Evolutionary conservation across 92 coral and sea anemone genomes (phyloP), one percentile per base, ranked within the genome.

Genomic region (Muricea muricata): DNA sequence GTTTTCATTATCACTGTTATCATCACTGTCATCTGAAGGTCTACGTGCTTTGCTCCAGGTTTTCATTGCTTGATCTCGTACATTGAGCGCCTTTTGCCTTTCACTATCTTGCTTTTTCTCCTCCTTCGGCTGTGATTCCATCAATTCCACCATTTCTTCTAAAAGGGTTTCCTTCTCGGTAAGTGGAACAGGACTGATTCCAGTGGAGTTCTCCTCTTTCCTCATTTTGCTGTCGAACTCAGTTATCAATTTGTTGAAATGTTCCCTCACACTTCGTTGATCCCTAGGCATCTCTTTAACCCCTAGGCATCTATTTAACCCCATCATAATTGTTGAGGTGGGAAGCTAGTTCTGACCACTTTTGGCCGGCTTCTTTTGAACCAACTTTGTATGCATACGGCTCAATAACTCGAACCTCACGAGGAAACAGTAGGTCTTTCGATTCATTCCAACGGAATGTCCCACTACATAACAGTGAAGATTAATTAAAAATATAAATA

Each of bases 361-460:
- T 10, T 48, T 48, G 56, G 17, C 56, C 56, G 15, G 56, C 56
- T 10, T 48, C 5, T 48, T 48, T 48, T 3, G 5, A 3, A 3
- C 56, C 56, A 48, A 3, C 56, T 10, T 48, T 48, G 5, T 20
- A 48, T 48, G 13, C 15, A 18, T 48, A 48, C 56, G 21, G 56
- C 13, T 48, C 56, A 3, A 48, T 10, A 2, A 48, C 56, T 7
- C 56, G 56, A 12, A 48, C 18, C 13, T 48, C 56, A 3, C 56
- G 1, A 3, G 39, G 82, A 48, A 84, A 29, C 30, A 83, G 21
- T 39, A 46, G 11, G 65, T 72, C 81, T 75, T 83, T 83, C 34
- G 41, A 42, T 26, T 66, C 41, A 28, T 72, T 29, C 81, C 87
- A 83, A 32, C 75, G 72, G 52, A 72, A 83, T 83, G 87, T 83